A percentile compares a stretch with the other conserved stretches of the same genome.
Conservation (phyloP, 2,888 invertebrate genomes). For the Leptarthrus brevirostris region DNA sequence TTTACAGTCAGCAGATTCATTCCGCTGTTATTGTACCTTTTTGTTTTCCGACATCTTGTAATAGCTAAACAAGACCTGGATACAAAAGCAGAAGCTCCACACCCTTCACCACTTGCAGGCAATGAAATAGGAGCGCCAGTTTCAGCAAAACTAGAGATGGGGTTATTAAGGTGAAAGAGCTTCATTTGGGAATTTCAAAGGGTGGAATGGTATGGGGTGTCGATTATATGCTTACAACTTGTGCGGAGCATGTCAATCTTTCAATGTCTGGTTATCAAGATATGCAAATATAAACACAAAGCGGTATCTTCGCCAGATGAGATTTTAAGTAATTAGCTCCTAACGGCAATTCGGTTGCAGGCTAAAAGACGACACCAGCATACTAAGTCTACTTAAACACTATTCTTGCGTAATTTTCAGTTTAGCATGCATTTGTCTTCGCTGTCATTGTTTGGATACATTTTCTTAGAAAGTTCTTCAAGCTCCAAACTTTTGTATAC, state of each 20-base stretch:
- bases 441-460: too few relatives aligned
- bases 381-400: background rate
- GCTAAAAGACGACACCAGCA: conserved; percentile 1
- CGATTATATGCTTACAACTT: conserved; percentile 42
- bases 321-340: conserved; percentile 40
- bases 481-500: too few relatives aligned
- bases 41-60: conserved; percentile 45
- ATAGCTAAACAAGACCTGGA: conserved; percentile 35
- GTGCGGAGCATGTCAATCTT: conserved; percentile 30
- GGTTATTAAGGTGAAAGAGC: background rate
- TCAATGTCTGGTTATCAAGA: conserved; percentile 42
- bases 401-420: too few relatives aligned
- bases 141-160: background rate
- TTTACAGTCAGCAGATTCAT: conserved; percentile 46
- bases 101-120: background rate
- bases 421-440: too few relatives aligned
- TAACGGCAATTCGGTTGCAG: conserved; percentile 8
- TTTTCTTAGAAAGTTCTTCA: too few relatives aligned
- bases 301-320: conserved; percentile 24
- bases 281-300: conserved; percentile 42
- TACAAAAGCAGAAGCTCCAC: conserved; percentile 21
- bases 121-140: conserved; percentile 11
- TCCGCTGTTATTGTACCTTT: conserved; percentile 39
- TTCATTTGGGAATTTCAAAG: background rate
- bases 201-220: background rate